phyloP scores from a whole-genome alignment of 2,797 vertebrate genomes.

The Graptemys geographica region DNA sequence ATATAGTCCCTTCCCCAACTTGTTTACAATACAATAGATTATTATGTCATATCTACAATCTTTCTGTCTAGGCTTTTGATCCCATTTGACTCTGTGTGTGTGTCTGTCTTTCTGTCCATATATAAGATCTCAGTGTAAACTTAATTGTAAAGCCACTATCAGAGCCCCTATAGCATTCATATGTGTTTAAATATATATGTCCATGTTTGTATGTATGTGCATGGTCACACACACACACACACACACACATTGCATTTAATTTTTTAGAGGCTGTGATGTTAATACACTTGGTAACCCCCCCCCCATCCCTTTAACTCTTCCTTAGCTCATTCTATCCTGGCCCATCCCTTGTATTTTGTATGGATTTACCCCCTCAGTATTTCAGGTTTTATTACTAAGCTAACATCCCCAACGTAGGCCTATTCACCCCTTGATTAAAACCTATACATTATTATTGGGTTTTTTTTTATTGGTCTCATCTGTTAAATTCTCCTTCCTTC shows the following conservation, averaged over 20 bases:
- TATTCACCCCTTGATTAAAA: background rate
- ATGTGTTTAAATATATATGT: rapidly evolving
- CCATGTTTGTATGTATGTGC: background rate
- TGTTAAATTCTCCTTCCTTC: background rate
- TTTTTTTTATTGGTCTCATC: background rate
- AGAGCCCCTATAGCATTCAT: background rate
- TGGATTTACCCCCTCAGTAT: background rate
- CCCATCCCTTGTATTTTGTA: background rate
- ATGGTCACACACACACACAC: background rate
- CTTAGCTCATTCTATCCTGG: background rate
- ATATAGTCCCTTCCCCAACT: rapidly evolving
- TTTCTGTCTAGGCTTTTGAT: background rate
- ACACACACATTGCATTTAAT: background rate
- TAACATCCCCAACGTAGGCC: background rate
- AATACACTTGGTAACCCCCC: background rate
- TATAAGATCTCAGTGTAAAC: background rate
- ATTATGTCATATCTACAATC: background rate
- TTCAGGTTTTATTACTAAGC: background rate
- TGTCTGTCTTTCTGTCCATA: background rate
- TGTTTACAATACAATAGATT: background rate
- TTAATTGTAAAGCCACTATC: background rate
- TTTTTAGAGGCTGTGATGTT: background rate
- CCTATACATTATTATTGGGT: background rate
- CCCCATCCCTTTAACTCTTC: background rate
- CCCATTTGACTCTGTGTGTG: rapidly evolving